Base-by-base conservation (phyloP, 2,113 vertebrate species). In the Pantherophis guttatus region DNA sequence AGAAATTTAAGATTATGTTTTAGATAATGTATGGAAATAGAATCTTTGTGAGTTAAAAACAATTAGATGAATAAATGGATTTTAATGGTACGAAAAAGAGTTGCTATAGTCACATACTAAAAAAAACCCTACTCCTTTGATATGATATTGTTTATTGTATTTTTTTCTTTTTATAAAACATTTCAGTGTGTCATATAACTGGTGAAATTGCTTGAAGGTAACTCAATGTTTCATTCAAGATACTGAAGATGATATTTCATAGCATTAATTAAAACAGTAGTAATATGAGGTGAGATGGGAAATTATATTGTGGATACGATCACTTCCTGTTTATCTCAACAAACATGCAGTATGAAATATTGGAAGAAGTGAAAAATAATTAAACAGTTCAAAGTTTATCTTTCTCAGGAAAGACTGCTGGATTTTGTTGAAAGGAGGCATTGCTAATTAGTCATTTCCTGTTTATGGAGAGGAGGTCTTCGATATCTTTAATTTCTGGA, bases 21-120 rank as follows among this genome's bases (percentile, higher is more conserved):
- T 8, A 48, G 6, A 86, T 95, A 65, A 87, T 92, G 93, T 65
- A 58, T 87, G 59, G 29, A 90, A 94, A 33, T 12, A 91, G 1
- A 52, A 13, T 0, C 0, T 65, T 5, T 48, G 24, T 33, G 21
- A 86, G n/a, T 57, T 24, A 86, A 52, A 65, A 26, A 52, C 12
- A 17, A 89, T 81, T 85, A 39, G 9, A 87, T 92, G 57, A 59
- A 0, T 0, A 9, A 94, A 89, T 90, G 0, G 52, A 93, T 10
- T 70, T 92, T n/a, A 89, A 54, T 57, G 8, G 9, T 48, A 94
- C 89, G 8, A 95, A 92, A 87, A 53, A 57, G 26, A 86, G 24
- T 44, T 90, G 59, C 48, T 57, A 52, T 62, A 89, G 33, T 26
- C 13, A 57, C 15, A 48, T 70, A n/a, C 15, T 88, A 92, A 92